A percentile compares a stretch with the other conserved stretches of the same genome.
phyloP scores from a whole-genome alignment of 2,888 invertebrate species.

The Parapristionchus giblindavisi region DNA sequence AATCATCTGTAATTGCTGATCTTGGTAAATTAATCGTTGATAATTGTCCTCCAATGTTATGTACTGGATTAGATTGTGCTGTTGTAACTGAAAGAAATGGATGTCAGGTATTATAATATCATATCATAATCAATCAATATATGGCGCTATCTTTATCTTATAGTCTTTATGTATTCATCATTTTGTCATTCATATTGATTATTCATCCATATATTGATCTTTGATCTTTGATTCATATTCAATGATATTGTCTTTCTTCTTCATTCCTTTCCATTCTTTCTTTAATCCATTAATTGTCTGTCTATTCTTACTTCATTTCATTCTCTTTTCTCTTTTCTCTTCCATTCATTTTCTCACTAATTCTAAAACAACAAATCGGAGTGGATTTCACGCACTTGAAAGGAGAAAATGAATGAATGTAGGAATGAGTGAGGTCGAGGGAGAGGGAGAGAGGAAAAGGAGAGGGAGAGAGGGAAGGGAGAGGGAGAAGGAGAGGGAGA shows the following conservation, averaged over 20 bases:
- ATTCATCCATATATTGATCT: background rate
- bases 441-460: constrained; percentile 29
- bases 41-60: constrained; percentile 69
- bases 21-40: constrained; percentile 68
- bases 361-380: constrained; percentile 26
- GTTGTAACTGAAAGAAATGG: constrained; percentile 69
- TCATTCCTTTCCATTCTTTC: background rate
- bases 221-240: background rate
- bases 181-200: background rate
- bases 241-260: constrained; percentile 1
- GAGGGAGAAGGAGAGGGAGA: background rate
- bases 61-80: constrained; percentile 69
- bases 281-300: constrained; percentile 4
- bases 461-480: constrained; percentile 10
- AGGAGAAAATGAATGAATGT: constrained; percentile 36
- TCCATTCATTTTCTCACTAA: constrained; percentile 22
- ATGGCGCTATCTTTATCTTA: background rate
- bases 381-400: background rate
- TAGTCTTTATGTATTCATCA: background rate
- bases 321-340: constrained; percentile 19
- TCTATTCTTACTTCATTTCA: constrained; percentile 4
- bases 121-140: background rate
- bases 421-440: constrained; percentile 25
- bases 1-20: constrained; percentile 64
- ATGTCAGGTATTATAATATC: constrained; percentile 58